Conservation (phyloP, 2,888 invertebrate genomes). For the Acrobasis consociella region DNA sequence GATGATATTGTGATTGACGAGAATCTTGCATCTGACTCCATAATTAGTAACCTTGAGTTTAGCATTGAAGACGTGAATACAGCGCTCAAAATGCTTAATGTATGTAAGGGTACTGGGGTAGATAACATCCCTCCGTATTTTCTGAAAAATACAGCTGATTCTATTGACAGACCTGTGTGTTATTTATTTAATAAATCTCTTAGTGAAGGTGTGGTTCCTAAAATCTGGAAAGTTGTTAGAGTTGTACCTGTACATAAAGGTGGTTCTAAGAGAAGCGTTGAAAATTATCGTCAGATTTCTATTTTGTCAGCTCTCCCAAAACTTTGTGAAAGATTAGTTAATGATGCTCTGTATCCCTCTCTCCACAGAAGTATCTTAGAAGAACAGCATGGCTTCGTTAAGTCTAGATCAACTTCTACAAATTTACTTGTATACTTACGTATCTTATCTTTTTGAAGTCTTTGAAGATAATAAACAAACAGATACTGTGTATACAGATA, state of each 20-base stretch:
- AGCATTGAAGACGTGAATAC: too few species aligned
- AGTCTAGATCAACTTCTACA: constrained; percentile 3
- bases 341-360: constrained; percentile 12
- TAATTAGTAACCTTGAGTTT: too few species aligned
- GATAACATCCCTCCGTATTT: too few species aligned
- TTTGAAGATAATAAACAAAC: constrained; percentile 9
- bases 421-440: constrained; percentile 15
- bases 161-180: too few species aligned
- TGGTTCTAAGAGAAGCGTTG: neutral
- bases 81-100: neutral
- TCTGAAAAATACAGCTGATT: too few species aligned
- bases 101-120: too few species aligned
- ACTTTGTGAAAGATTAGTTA: constrained; percentile 18
- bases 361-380: constrained; percentile 8
- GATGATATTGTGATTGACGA: neutral
- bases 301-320: constrained; percentile 9
- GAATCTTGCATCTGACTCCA: neutral
- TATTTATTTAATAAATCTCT: neutral
- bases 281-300: constrained; percentile 7
- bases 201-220: constrained; percentile 3
- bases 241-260: neutral
- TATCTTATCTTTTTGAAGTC: constrained; percentile 6
- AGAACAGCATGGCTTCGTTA: constrained; percentile 22
- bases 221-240: constrained; percentile 3
- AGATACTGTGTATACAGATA: constrained; percentile 27